Evolutionary conservation across 2,797 vertebrate genomes (phyloP).

Genomic region (Perodicticus potto): DNA sequence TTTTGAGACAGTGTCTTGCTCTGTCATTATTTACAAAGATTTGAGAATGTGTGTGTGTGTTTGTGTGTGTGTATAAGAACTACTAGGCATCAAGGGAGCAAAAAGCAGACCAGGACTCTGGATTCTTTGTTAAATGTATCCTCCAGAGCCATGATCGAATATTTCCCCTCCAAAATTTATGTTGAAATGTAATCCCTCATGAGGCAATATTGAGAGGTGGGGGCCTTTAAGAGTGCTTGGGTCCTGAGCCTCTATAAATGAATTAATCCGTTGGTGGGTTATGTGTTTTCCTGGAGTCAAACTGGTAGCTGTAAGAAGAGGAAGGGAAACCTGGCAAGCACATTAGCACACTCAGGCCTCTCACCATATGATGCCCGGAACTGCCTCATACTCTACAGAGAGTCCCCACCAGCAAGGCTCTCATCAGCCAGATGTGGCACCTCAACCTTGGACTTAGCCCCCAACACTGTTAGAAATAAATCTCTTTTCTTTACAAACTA

Average conservation of each 20-base stretch:
- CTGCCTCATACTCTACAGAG: background rate
- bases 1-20: background rate
- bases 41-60: background rate
- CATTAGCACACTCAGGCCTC: background rate
- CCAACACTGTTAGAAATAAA: background rate
- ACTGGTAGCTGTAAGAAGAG: background rate
- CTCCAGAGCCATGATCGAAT: background rate
- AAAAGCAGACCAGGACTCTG: background rate
- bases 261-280: background rate
- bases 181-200: background rate
- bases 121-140: background rate
- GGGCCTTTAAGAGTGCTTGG: background rate
- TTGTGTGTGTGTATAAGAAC: background rate
- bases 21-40: background rate
- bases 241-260: background rate
- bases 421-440: background rate
- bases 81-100: background rate
- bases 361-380: background rate
- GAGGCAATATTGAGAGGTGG: background rate
- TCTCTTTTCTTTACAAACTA: background rate
- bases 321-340: background rate
- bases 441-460: background rate
- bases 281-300: background rate
- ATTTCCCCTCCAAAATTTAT: background rate
- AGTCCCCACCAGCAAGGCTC: background rate